A percentile compares a stretch with the other conserved stretches of the same genome.
Conservation (phyloP, 2,113 vertebrate species). For the Chionomys nivalis region DNA sequence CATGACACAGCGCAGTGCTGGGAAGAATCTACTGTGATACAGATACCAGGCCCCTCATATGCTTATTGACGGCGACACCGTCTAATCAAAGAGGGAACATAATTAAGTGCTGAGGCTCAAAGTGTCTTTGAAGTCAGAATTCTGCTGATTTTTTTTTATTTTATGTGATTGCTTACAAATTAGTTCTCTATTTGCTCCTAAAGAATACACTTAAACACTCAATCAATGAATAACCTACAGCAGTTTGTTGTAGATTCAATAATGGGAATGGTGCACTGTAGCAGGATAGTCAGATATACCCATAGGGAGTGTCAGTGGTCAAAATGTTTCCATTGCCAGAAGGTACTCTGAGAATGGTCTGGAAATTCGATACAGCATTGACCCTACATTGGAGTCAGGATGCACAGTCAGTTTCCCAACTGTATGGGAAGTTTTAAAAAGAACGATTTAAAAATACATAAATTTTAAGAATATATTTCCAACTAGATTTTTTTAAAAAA, state of each 20-base stretch:
- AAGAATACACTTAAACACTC: constrained; percentile 97
- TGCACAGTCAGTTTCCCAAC: constrained; percentile 85
- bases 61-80: constrained; percentile 73
- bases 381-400: constrained; percentile 92
- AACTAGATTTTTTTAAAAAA: constrained; percentile 53
- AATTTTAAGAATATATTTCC: constrained; percentile 23
- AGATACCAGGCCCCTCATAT: constrained; percentile 70
- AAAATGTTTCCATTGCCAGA: constrained; percentile 99
- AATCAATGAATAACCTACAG: constrained; percentile 99
- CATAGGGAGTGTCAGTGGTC: constrained; percentile 97
- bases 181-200: constrained; percentile 87
- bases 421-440: constrained; percentile 82
- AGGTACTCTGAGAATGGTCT: constrained; percentile 98
- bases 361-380: constrained; percentile 97
- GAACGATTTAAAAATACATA: not conserved
- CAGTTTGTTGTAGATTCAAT: constrained; percentile 93
- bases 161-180: constrained; percentile 86
- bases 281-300: constrained; percentile 96
- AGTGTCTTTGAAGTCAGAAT: constrained; percentile 76
- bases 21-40: constrained; percentile 61
- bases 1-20: constrained; percentile 56
- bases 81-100: constrained; percentile 79
- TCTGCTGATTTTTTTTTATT: constrained; percentile 83
- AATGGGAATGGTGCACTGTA: constrained; percentile 89
- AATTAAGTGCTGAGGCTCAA: constrained; percentile 81